A percentile compares a stretch with the other conserved stretches of the same genome.
Conservation (phyloP, 2,888 invertebrate genomes). For the Agrotis puta region DNA sequence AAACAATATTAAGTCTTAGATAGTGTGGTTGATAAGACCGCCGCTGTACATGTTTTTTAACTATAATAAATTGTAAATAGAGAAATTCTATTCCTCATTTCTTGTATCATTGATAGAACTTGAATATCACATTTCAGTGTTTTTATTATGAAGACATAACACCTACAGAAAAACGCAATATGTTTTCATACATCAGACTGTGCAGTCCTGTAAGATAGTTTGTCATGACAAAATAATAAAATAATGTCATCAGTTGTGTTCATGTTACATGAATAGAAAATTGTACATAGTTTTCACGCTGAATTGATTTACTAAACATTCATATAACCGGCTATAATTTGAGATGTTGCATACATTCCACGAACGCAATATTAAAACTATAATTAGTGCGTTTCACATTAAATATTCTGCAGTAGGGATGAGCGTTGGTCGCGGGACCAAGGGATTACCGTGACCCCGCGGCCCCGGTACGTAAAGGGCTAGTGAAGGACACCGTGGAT, state of each 20-base stretch:
- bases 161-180: neutral
- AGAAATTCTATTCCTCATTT: no score
- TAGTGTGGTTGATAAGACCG: no score
- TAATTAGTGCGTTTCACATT: conserved; percentile 1
- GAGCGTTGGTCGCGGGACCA: no score
- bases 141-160: neutral
- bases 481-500: no score
- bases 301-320: neutral
- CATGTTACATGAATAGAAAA: neutral
- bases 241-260: neutral
- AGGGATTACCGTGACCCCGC: no score
- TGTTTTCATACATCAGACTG: neutral
- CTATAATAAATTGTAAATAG: no score
- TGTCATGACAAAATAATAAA: neutral
- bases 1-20: neutral
- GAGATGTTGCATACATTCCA: neutral
- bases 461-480: no score
- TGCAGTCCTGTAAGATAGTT: neutral
- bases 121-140: neutral
- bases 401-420: conserved; percentile 1
- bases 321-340: neutral
- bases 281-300: neutral
- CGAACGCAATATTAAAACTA: neutral
- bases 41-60: no score
- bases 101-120: neutral